Evolutionary conservation across 53 echinoderm and acorn worm genomes (phyloP), one percentile per base, ranked within the genome.

Genomic region (Henricia sp.): DNA sequence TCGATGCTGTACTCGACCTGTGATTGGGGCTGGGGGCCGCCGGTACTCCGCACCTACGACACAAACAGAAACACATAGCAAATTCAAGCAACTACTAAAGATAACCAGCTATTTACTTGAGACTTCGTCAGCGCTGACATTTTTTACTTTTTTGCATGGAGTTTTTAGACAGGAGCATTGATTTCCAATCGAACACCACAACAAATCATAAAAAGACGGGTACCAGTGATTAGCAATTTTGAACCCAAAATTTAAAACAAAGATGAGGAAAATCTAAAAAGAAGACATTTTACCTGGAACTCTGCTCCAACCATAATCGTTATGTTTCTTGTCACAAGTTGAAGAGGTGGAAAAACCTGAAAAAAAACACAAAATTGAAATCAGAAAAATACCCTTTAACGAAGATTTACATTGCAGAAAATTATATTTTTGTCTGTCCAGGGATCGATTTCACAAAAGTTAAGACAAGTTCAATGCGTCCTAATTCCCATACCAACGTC

Each of bases 261-360:
- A 50, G 36, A 9, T 28, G 10, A 42, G 8, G 26, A 48, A 26
- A 21, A 53, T 30, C 38, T 3, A 37, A 40, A 2, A 72, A 72
- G 84, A 46, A 46, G 48, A 46, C 8, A 14, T 14, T 10, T 10
- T 62, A 95, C 95, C 83, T 97, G 97, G 71, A 94, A 97, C 19
- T 84, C 67, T 12, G 90, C 87, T 40, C 94, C 92, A 35, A 96
- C 91, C 30, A 97, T 65, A 3, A 97, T 62, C 16, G 97, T 93
- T 36, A 92, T 86, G 54, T 94, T 93, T 35, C 93, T 74, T 28
- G 97, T 92, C 23, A 82, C 54, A 23, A 96, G 64, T 32, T 83
- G 77, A 33, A 97, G 88, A 13, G 94, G 94, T 4, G 97, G 94
- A 74, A 97, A 97, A 51, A 97, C 97, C 92, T 97, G 85, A 74